Base-by-base conservation (phyloP, 2,113 vertebrate species). In the Leptobrachium leishanense region DNA sequence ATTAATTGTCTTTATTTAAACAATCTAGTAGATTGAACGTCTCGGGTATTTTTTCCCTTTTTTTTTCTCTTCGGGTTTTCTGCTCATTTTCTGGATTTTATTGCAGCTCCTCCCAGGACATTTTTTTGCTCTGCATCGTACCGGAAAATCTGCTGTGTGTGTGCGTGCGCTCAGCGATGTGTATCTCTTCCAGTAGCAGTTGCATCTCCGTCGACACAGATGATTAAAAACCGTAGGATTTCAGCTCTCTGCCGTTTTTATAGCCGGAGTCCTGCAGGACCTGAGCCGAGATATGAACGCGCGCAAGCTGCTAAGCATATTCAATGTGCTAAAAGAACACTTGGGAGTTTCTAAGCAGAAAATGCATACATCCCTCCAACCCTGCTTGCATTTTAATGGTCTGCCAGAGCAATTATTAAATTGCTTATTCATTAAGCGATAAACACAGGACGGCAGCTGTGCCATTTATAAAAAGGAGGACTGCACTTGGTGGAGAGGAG, bases 321-420 rank as follows among this genome's bases (percentile, higher is more conserved):
- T 65, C 73, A 81, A 74, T 74, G 78, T 81, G 78, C 54, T 81
- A 81, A 74, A 81, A 50, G 53, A 81, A 44, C 78, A 68, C 78
- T 74, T 81, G 78, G 78, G 78, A 80, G 53, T 63, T 74, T 44
- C 64, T 74, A 42, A 65, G 43, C 64, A 46, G 70, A 68, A 74
- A 62, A 80, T 67, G 71, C 78, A 63, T 81, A 72, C 31, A 74
- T 53, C 74, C 5, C 66, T 71, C 54, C 50, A 74, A 43, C 53
- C 8, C 42, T 41, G 63, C 57, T 81, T 73, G 78, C 71, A 81
- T 81, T 81, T 74, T 81, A 81, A 81, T 81, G 78, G 77, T 44
- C 65, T 81, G 72, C 78, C 74, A 59, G 71, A 74, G 78, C 78
- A 81, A 81, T 81, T 81, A 81, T 81, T 74, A 81, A 81, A 81